phyloP scores from a whole-genome alignment of 2,797 vertebrate genomes.

The Microctenopoma stevenorrisi region DNA sequence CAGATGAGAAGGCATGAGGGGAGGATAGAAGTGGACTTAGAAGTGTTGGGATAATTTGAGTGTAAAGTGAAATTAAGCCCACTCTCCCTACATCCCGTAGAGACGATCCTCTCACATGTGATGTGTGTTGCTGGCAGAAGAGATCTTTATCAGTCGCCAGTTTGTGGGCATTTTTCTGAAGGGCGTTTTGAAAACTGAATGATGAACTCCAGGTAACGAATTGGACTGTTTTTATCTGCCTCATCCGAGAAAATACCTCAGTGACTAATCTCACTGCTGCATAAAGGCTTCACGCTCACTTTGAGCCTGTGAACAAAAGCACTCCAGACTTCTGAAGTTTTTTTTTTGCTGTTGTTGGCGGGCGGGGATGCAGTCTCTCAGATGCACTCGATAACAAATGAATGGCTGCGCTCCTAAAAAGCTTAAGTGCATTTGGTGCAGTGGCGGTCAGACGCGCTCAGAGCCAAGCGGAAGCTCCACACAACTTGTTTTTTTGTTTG shows the following conservation, averaged over 20 bases:
- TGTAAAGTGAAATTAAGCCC: constrained; percentile 48
- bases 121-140: constrained; percentile 19
- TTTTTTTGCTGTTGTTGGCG: constrained; percentile 2
- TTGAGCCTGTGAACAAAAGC: constrained; percentile 43
- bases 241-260: constrained; percentile 23
- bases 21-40: constrained; percentile 26
- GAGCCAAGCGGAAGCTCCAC: constrained; percentile 11
- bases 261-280: constrained; percentile 28
- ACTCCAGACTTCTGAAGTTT: constrained; percentile 32
- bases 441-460: constrained; percentile 10
- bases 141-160: constrained; percentile 35
- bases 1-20: background rate
- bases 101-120: constrained; percentile 50
- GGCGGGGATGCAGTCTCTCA: constrained; percentile 19
- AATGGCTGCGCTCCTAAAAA: constrained; percentile 33
- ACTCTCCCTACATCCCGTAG: constrained; percentile 33
- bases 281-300: constrained; percentile 11
- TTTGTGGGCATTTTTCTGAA: constrained; percentile 12
- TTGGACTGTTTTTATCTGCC: constrained; percentile 3
- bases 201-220: constrained; percentile 27
- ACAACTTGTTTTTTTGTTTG: constrained; percentile 27
- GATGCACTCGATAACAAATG: constrained; percentile 44
- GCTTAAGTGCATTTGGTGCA: constrained; percentile 46
- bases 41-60: constrained; percentile 34
- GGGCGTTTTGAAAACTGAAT: background rate